phyloP scores from a whole-genome alignment of 2,797 vertebrate genomes.

The Gorsachius magnificus region DNA sequence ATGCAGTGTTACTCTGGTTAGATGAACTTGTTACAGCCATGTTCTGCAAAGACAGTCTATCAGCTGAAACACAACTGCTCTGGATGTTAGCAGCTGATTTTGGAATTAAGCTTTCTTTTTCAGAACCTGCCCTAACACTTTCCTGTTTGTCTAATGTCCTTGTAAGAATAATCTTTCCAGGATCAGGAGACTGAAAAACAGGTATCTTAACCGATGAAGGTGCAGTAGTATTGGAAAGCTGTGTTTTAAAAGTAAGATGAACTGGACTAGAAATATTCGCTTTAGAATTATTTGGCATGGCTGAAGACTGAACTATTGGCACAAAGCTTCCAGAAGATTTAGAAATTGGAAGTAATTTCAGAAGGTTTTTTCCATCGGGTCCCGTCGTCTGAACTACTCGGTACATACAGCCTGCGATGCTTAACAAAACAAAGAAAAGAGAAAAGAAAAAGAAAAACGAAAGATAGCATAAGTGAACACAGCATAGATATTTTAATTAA shows the following conservation, averaged over 20 bases:
- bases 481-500: constrained; percentile 36
- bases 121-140: constrained; percentile 48
- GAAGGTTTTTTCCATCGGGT: constrained; percentile 78
- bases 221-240: constrained; percentile 59
- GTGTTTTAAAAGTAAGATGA: constrained; percentile 69
- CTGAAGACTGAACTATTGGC: constrained; percentile 67
- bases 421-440: constrained; percentile 71
- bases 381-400: constrained; percentile 75
- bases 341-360: constrained; percentile 78
- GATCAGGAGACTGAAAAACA: constrained; percentile 63
- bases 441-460: constrained; percentile 67
- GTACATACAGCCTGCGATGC: constrained; percentile 80
- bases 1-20: neutral
- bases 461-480: constrained; percentile 46
- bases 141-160: constrained; percentile 63
- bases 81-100: constrained; percentile 41
- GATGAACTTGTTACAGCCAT: constrained; percentile 48
- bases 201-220: constrained; percentile 67
- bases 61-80: constrained; percentile 28
- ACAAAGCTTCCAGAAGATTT: constrained; percentile 71
- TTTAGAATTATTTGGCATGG: constrained; percentile 62
- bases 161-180: constrained; percentile 69
- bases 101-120: constrained; percentile 48
- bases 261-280: constrained; percentile 55
- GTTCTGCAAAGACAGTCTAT: constrained; percentile 62